Percentiles rank a stretch among this genome's conserved stretches.
Conservation (phyloP, 2,113 vertebrate genomes). For the Stigmatopora argus region DNA sequence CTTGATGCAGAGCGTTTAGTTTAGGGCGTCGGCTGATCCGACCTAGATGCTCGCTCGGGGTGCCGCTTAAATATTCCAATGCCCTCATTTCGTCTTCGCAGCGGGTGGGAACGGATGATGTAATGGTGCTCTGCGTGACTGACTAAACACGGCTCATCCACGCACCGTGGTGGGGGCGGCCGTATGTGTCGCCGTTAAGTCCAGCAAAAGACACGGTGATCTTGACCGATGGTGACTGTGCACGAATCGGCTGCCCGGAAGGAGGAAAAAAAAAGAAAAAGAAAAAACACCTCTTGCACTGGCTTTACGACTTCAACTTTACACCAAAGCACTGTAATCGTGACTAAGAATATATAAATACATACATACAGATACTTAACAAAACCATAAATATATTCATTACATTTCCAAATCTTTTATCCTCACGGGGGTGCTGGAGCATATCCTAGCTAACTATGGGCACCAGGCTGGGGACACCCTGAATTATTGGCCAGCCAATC, state of each 20-base stretch:
- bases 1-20: constrained; percentile 13
- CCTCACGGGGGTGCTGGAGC: no score
- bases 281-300: no score
- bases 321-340: background rate
- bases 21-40: constrained; percentile 6
- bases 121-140: constrained; percentile 53
- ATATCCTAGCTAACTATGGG: no score
- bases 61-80: constrained; percentile 28
- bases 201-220: background rate
- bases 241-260: background rate
- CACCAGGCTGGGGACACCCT: no score
- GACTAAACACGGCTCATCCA: constrained; percentile 30
- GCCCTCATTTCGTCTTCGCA: constrained; percentile 10
- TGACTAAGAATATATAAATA: background rate
- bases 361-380: no score
- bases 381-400: no score
- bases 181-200: constrained; percentile 12
- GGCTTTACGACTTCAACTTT: background rate
- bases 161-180: constrained; percentile 6
- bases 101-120: constrained; percentile 58
- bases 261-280: no score
- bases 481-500: no score
- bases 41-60: constrained; percentile 11
- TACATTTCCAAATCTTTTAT: no score
- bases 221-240: background rate